Evolutionary conservation across 1,140 invertebrate genomes (phyloP).

Genomic region (Drosophila arawakana): DNA sequence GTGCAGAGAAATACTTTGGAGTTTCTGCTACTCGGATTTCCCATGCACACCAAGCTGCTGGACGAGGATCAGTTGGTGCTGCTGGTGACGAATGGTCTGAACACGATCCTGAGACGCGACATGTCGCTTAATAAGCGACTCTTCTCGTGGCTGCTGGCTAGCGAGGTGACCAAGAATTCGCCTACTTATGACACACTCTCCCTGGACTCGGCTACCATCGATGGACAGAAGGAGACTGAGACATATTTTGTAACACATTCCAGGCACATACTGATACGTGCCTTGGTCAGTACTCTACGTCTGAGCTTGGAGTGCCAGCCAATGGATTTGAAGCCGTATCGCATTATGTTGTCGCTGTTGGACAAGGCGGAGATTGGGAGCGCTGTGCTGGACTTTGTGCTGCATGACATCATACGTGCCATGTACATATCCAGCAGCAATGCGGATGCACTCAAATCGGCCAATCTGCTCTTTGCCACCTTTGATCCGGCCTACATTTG

Average conservation of each 20-base stretch:
- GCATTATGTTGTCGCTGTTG: conserved; percentile 93
- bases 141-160: conserved; percentile 93
- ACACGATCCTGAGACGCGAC: conserved; percentile 94
- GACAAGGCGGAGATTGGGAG: conserved; percentile 96
- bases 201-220: conserved; percentile 43
- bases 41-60: conserved; percentile 93
- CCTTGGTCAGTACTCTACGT: conserved; percentile 87
- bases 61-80: conserved; percentile 90
- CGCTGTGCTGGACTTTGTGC: conserved; percentile 93
- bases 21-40: conserved; percentile 93
- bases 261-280: conserved; percentile 88
- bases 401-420: conserved; percentile 93
- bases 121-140: conserved; percentile 96
- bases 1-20: conserved; percentile 95
- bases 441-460: conserved; percentile 90
- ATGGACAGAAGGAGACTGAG: conserved; percentile 77
- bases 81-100: conserved; percentile 92
- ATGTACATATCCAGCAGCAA: conserved; percentile 83
- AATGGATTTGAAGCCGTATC: conserved; percentile 92
- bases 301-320: conserved; percentile 86
- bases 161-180: conserved; percentile 88
- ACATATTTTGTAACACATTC: conserved; percentile 92
- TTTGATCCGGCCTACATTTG: conserved; percentile 95
- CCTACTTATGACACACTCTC: conserved; percentile 83
- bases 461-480: conserved; percentile 93